Base-by-base conservation (phyloP, 2,888 invertebrate genomes). In the Homarus gammarus region DNA sequence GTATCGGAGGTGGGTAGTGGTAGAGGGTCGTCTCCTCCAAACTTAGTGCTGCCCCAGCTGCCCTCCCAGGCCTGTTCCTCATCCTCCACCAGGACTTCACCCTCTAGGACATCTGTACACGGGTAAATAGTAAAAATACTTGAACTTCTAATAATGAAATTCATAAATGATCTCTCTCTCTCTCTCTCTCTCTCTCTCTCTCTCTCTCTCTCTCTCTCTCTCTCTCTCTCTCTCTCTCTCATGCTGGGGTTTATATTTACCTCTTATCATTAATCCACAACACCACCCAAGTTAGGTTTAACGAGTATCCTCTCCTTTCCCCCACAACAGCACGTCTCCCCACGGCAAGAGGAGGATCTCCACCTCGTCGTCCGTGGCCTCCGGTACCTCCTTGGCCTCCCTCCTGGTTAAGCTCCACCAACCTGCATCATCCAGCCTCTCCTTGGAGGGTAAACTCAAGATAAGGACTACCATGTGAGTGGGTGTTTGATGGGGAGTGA, bases 391-490 rank as follows among this genome's bases (percentile, higher is more conserved):
- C 61, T 44, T 89, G 40, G 89, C 89, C 36, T 89, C 89, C 49
- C 85, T 89, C 38, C 73, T 89, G 36, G 49, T 84, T n/a, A 78
- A 79, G 38, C 81, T 89, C 27, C 89, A 89, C 64, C 78, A 79
- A 2, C 84, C 79, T 0, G 64, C 84, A 33, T 27, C 84, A 36
- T 27, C 79, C 40, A 72, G 79, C 27, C 81, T 89, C 64, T 85
- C 89, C 15, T 73, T 89, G 6, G 89, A 89, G 78, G 89, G 89
- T 18, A 89, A 89, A 36, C 81, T 89, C n/a, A 89, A 79, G 73
- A 70, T 89, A 3, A 68, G 85, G 31, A 75, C 89, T 36, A 89
- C 89, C 5, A 27, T 89, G 89, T 88, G 77, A 83, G 82, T 88
- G 27, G 3, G 36, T n/a, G 22, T 12, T 40, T 10, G 22, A 12